Evolutionary conservation across 2,797 vertebrate genomes (phyloP).

Genomic region (Galaxias olidus): DNA sequence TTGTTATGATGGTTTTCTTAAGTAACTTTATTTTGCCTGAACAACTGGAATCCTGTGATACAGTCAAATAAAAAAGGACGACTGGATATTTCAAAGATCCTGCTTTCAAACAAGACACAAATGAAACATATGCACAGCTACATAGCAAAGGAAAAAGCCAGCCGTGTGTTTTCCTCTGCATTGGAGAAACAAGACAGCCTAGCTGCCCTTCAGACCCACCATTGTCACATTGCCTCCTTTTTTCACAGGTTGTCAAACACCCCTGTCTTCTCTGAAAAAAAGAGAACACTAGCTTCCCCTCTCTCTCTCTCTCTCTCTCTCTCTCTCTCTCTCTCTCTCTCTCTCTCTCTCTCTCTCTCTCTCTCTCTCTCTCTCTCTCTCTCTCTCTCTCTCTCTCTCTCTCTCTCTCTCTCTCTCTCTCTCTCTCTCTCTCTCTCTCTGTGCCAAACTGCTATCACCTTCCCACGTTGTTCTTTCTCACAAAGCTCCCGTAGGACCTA

Average conservation of each 20-base stretch:
- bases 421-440: background rate
- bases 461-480: too few species aligned
- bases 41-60: too few species aligned
- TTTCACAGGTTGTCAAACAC: slow-evolving; percentile 69
- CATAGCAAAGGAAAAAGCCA: too few species aligned
- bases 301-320: slow-evolving; percentile 34
- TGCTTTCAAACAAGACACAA: background rate
- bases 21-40: too few species aligned
- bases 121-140: too few species aligned
- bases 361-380: slow-evolving; percentile 1
- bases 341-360: background rate
- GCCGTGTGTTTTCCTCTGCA: slow-evolving; percentile 34
- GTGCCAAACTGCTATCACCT: too few species aligned
- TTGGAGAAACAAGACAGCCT: slow-evolving; percentile 45
- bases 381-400: background rate
- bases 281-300: slow-evolving; percentile 45
- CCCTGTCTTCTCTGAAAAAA: slow-evolving; percentile 40
- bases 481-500: too few species aligned
- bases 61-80: too few species aligned
- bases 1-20: too few species aligned
- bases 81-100: too few species aligned
- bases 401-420: slow-evolving; percentile 5
- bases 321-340: background rate
- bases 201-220: slow-evolving; percentile 56
- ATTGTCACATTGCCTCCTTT: slow-evolving; percentile 45